phyloP scores from a whole-genome alignment of 2,797 vertebrate species.

The Uromys caudimaculatus region DNA sequence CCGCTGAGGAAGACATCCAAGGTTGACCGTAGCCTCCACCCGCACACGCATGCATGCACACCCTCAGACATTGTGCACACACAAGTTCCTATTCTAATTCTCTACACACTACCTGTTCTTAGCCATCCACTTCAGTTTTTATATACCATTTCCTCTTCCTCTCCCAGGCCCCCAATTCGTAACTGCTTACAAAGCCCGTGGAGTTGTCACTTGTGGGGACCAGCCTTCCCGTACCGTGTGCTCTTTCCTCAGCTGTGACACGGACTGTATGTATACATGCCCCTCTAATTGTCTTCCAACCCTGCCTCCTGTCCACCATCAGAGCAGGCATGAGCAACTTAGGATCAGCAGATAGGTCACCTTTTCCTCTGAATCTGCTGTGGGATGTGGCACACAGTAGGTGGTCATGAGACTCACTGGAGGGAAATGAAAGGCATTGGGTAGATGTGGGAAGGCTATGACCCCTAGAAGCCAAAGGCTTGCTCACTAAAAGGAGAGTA shows the following conservation, averaged over 20 bases:
- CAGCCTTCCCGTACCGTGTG: neutral
- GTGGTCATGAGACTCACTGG: neutral
- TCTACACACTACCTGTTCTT: neutral
- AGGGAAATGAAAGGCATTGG: neutral
- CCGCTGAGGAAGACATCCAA: neutral
- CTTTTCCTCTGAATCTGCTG: neutral
- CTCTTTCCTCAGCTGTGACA: neutral
- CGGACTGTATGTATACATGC: too few relatives aligned
- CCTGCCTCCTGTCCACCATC: neutral
- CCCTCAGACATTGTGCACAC: neutral
- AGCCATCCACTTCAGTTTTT: neutral
- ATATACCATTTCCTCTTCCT: neutral
- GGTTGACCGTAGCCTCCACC: neutral
- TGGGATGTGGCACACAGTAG: neutral
- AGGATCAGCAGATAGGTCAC: neutral
- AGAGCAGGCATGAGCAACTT: neutral
- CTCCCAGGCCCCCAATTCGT: neutral
- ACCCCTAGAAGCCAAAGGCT: neutral
- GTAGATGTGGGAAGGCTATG: neutral
- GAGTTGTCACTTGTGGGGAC: neutral
- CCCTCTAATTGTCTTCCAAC: neutral
- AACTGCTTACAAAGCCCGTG: conserved; percentile 26
- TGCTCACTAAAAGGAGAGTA: neutral
- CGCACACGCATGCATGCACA: neutral
- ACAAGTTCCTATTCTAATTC: neutral